Evolutionary conservation across 1,140 invertebrate species (phyloP).

Genomic region (Fopius arisanus): DNA sequence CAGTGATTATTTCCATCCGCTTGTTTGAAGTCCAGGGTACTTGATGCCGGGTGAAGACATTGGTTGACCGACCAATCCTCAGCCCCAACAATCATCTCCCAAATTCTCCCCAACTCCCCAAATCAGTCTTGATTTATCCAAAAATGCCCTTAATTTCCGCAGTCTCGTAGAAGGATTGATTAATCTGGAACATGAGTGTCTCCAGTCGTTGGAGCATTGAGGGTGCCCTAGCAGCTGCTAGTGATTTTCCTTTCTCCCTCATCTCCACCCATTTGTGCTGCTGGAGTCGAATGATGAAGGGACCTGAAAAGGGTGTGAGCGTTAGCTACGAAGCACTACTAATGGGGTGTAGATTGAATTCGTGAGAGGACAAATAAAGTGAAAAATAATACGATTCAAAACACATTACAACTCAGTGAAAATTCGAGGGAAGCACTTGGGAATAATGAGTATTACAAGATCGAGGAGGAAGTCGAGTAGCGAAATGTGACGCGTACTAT

Average conservation of each 20-base stretch:
- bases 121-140: neutral
- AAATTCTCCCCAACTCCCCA: neutral
- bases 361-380: neutral
- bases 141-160: slow-evolving; percentile 17
- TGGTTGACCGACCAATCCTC: slow-evolving; percentile 48
- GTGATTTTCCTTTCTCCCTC: neutral
- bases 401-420: slow-evolving; percentile 15
- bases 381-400: slow-evolving; percentile 38
- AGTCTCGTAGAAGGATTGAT: neutral
- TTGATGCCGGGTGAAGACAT: slow-evolving; percentile 32
- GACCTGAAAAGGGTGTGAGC: slow-evolving; percentile 62
- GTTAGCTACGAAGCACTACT: slow-evolving; percentile 62
- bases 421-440: slow-evolving; percentile 22
- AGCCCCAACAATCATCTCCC: slow-evolving; percentile 36
- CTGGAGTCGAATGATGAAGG: neutral
- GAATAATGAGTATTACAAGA: slow-evolving; percentile 7
- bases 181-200: neutral
- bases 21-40: neutral
- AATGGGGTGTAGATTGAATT: slow-evolving; percentile 25
- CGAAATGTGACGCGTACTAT: slow-evolving; percentile 41
- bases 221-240: neutral
- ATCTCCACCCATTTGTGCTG: neutral
- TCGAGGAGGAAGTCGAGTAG: slow-evolving; percentile 14
- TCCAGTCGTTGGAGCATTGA: neutral
- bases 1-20: too few species aligned